phyloP scores from a whole-genome alignment of 2,888 invertebrate species.

The Leptinotarsa peninsularis region DNA sequence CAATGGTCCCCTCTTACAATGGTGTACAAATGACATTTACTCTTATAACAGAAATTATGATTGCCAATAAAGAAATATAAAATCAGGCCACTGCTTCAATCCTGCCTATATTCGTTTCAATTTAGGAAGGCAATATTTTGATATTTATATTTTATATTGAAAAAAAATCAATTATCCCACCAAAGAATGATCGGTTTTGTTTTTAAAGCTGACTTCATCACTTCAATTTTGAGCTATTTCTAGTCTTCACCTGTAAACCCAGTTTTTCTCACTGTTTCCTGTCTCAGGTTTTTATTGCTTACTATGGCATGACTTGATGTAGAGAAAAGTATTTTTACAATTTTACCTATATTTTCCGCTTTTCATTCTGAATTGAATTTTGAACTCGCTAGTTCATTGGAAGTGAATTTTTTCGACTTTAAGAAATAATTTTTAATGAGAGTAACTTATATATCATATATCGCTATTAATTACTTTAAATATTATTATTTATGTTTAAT shows the following conservation, averaged over 20 bases:
- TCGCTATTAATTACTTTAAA: conserved; percentile 12
- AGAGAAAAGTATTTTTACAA: conserved; percentile 8
- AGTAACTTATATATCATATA: conserved; percentile 10
- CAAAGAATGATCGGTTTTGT: no score
- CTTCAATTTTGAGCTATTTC: no score
- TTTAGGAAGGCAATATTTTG: no score
- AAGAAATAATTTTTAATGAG: conserved; percentile 2
- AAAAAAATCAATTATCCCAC: no score
- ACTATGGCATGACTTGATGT: neutral
- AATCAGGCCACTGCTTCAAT: no score
- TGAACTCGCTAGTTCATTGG: neutral
- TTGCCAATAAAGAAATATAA: no score
- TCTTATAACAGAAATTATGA: no score
- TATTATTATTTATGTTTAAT: conserved; percentile 15
- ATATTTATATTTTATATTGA: no score
- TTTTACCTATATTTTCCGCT: neutral
- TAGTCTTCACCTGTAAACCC: neutral
- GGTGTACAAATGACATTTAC: no score
- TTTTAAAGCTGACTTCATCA: no score
- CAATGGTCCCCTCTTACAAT: no score
- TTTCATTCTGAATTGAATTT: neutral
- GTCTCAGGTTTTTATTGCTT: neutral
- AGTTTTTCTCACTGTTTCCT: neutral
- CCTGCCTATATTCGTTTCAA: no score
- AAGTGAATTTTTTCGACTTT: neutral